Percentiles rank a stretch among this genome's conserved stretches.
These are phyloP conservation scores for Oryzias celebensis DNA, from an alignment of 2,113 vertebrate genomes.

Conservation along the genomic window DNA sequence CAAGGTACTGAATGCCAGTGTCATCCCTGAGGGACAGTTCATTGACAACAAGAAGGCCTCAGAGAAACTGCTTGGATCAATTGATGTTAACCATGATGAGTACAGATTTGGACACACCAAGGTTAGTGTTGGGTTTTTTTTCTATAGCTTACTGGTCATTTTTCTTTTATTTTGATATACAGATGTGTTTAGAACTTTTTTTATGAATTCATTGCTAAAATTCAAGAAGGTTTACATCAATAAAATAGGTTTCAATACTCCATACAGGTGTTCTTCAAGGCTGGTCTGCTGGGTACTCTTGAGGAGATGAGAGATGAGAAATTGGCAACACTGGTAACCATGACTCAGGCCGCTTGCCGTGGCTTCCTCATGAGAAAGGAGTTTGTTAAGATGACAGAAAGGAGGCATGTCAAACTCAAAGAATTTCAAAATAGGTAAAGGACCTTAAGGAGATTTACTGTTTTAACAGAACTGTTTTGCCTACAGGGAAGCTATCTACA, in stretches of 20 bases:
- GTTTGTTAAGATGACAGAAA: slow-evolving; percentile 76
- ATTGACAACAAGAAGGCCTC: slow-evolving; percentile 89
- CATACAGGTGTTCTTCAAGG: slow-evolving; percentile 93
- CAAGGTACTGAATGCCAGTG: slow-evolving; percentile 81
- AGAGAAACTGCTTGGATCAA: slow-evolving; percentile 86
- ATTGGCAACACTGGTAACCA: slow-evolving; percentile 76
- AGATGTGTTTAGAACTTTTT: neutral
- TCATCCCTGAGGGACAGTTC: slow-evolving; percentile 85
- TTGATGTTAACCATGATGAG: slow-evolving; percentile 86
- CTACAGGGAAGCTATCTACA: slow-evolving; percentile 79
- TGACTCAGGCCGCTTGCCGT: slow-evolving; percentile 76
- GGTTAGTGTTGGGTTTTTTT: slow-evolving; percentile 42
- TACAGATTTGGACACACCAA: slow-evolving; percentile 90
- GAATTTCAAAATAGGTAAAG: neutral
- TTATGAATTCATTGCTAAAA: neutral
- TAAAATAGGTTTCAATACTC: neutral
- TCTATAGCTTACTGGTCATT: neutral
- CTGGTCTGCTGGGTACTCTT: slow-evolving; percentile 87
- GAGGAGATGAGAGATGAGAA: slow-evolving; percentile 95
- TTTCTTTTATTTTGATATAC: neutral
- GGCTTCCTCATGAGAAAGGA: slow-evolving; percentile 71
- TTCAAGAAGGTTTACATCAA: no score
- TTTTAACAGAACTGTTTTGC: neutral
- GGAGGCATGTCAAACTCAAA: slow-evolving; percentile 39
- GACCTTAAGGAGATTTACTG: neutral